phyloP scores from a whole-genome alignment of 2,113 vertebrate species.

The Gadus macrocephalus region DNA sequence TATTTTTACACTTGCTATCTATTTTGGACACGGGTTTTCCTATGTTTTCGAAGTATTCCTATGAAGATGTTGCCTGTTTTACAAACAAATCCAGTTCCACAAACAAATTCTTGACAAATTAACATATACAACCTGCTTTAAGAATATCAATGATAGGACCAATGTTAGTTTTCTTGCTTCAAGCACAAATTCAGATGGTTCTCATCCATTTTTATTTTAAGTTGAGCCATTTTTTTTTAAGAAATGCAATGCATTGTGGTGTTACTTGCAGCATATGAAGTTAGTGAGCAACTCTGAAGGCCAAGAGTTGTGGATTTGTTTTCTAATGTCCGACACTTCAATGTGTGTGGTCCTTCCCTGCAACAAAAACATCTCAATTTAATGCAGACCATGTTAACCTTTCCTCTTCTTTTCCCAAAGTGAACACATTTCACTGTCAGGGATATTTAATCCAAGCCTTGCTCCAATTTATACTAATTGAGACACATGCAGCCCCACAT shows the following conservation, averaged over 20 bases:
- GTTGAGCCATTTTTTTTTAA: not conserved
- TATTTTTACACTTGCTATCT: too few species aligned
- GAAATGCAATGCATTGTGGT: not conserved
- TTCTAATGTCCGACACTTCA: not conserved
- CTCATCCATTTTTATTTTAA: too few species aligned
- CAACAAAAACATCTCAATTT: slow-evolving; percentile 53
- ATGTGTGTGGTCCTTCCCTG: slow-evolving; percentile 1
- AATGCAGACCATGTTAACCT: slow-evolving; percentile 70
- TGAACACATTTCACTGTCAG: not conserved
- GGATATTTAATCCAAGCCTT: slow-evolving; percentile 10
- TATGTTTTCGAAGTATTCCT: too few species aligned
- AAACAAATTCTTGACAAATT: not conserved
- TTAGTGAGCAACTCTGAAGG: not conserved
- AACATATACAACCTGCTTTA: not conserved
- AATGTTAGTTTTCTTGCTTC: too few species aligned
- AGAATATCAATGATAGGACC: too few species aligned
- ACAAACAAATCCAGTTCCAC: not conserved
- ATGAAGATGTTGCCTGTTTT: not conserved
- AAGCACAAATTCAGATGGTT: not conserved
- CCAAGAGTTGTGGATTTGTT: not conserved
- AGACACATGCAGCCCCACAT: slow-evolving; percentile 46
- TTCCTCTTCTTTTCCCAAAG: not conserved
- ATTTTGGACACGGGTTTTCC: too few species aligned
- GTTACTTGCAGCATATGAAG: not conserved
- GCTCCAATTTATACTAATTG: slow-evolving; percentile 10